Conservation (phyloP, 2,113 vertebrate species). For the Probosciger aterrimus region DNA sequence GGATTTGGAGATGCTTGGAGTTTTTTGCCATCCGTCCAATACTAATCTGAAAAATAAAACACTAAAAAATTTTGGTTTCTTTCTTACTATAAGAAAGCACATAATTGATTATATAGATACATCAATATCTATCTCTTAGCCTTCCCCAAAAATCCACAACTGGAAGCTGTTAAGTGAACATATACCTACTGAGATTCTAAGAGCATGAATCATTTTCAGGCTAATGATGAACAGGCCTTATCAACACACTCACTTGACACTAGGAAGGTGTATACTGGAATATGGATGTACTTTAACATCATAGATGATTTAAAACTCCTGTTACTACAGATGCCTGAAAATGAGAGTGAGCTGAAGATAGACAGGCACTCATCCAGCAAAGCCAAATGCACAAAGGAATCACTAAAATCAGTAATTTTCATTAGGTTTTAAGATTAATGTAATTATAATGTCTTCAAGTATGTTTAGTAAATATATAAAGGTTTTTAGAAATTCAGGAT, state of each 20-base stretch:
- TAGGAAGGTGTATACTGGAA: rapidly evolving
- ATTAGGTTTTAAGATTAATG: not conserved
- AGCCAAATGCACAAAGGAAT: not conserved
- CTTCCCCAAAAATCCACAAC: not conserved
- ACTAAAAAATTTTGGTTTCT: not conserved
- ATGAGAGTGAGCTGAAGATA: not conserved
- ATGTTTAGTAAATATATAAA: not conserved
- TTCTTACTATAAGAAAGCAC: not conserved
- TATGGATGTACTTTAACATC: not conserved
- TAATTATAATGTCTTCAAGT: not conserved
- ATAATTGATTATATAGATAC: not conserved
- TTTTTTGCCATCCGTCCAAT: not conserved
- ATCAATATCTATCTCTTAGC: not conserved
- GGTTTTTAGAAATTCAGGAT: not conserved
- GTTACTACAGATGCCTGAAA: not conserved
- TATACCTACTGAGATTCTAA: not conserved
- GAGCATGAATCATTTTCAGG: not conserved
- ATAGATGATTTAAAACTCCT: not conserved
- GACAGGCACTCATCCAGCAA: not conserved
- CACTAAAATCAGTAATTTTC: not conserved
- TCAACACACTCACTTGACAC: too few species aligned
- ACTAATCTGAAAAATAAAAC: not conserved
- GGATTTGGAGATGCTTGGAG: not conserved
- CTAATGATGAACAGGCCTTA: not conserved
- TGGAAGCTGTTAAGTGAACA: not conserved